Evolutionary conservation across 2,888 invertebrate genomes (phyloP), one percentile per base, ranked within the genome.

Genomic region (Rhimphoctona megacephalus): DNA sequence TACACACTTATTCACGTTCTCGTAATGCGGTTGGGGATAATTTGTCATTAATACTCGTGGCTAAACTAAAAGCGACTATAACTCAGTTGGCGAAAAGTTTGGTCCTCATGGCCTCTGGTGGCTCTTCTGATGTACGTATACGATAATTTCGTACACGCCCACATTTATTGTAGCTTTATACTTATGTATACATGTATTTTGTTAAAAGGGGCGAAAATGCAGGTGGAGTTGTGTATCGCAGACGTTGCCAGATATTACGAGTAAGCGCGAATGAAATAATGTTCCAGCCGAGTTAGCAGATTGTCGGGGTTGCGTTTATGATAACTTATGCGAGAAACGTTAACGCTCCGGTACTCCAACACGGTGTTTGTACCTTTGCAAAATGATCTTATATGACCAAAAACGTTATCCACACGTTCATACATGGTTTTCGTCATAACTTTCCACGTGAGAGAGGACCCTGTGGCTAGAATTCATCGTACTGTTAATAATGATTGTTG

Each of bases 261-360:
- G 66, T 78, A 52, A 76, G 73, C 81, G 66, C 81, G 66, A 70
- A 72, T 70, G 54, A 74, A 52, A 78, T 78, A 73, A 82, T 61
- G 57, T 74, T 78, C 69, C 52, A 85, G 69, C 76, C 36, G 73
- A 61, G 86, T 78, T 85, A 57, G 52, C 82, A 72, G 74, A 81
- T 86, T 80, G 78, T 81, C 74, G 73, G 39, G 57, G 64, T 74
- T 43, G 69, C 81, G 64, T 82, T 87, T 81, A 81, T 85, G 85
- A 82, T 85, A 82, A 87, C 79, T 85, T 85, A 78, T 87, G 86
- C 72, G 72, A 81, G 57, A 66, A 79, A 64, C 79, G 77, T 81
- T 80, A 49, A 69, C 61, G 69, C 66, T 73, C 70, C 49, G 72
- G 7, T 73, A n/a, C 14, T 61, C 30, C 69, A 66, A 57, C 54